These are phyloP conservation scores for Meandrusa payeni DNA, from an alignment of 2,888 invertebrate genomes.

Conservation along the genomic window DNA sequence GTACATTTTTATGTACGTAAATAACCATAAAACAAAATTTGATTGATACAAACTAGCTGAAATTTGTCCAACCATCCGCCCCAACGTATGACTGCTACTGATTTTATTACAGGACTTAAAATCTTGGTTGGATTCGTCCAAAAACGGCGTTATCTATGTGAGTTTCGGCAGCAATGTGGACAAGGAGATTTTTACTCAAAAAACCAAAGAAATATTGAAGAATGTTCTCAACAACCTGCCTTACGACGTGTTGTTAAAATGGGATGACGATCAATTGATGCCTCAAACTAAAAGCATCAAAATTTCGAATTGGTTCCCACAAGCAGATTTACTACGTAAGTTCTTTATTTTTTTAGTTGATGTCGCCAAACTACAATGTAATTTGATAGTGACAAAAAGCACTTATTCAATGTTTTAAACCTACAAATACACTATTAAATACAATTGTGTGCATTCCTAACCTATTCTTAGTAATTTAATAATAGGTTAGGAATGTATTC, in stretches of 20 bases:
- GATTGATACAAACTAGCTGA: no score
- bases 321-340: conserved; percentile 51
- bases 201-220: conserved; percentile 36
- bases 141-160: conserved; percentile 48
- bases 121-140: conserved; percentile 41
- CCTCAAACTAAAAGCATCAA: conserved; percentile 42
- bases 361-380: no score
- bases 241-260: conserved; percentile 54
- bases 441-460: no score
- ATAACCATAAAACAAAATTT: no score
- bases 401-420: no score
- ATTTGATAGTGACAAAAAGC: no score
- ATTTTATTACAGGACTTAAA: conserved; percentile 39
- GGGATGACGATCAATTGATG: conserved; percentile 42
- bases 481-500: no score
- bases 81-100: no score
- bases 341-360: conserved; percentile 2
- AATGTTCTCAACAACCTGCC: conserved; percentile 46
- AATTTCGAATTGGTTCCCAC: conserved; percentile 53
- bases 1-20: no score
- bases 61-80: no score
- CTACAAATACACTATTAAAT: no score
- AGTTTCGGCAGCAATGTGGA: conserved; percentile 51
- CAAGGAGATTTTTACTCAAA: conserved; percentile 34
- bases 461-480: no score